Evolutionary conservation across 2,888 invertebrate genomes (phyloP).

Genomic region (Eulithis prunata): DNA sequence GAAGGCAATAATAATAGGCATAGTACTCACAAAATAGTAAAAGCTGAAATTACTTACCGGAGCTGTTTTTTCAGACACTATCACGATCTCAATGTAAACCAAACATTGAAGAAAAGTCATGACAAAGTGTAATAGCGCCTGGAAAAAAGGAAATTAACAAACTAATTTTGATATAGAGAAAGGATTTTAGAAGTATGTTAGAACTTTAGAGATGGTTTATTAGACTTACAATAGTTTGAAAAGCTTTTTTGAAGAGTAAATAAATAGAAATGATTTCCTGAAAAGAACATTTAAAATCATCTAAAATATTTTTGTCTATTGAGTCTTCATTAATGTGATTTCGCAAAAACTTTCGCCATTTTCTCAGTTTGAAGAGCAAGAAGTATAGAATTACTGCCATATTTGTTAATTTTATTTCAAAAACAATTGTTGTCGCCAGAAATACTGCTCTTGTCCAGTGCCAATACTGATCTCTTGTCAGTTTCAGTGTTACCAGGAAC

Average conservation of each 20-base stretch:
- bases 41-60: constrained; percentile 6
- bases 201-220: too few relatives aligned
- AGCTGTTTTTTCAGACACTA: constrained; percentile 12
- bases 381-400: constrained; percentile 20
- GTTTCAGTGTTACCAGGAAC: constrained; percentile 14
- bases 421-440: constrained; percentile 17
- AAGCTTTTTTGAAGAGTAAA: constrained; percentile 16
- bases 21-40: neutral
- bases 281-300: constrained; percentile 16
- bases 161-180: too few relatives aligned
- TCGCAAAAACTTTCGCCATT: constrained; percentile 21
- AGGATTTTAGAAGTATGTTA: neutral
- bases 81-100: constrained; percentile 20
- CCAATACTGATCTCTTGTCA: constrained; percentile 18
- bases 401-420: constrained; percentile 26
- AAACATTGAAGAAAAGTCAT: constrained; percentile 29
- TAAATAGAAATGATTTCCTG: constrained; percentile 7
- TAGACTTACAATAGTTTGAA: constrained; percentile 30
- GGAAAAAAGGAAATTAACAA: constrained; percentile 7
- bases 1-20: too few relatives aligned
- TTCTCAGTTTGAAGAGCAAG: constrained; percentile 25
- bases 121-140: constrained; percentile 31
- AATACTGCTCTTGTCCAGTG: constrained; percentile 21
- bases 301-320: neutral
- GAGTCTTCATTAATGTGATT: neutral